Conservation (phyloP, 1,140 invertebrate species). For the Akabosia matsudoensis region DNA sequence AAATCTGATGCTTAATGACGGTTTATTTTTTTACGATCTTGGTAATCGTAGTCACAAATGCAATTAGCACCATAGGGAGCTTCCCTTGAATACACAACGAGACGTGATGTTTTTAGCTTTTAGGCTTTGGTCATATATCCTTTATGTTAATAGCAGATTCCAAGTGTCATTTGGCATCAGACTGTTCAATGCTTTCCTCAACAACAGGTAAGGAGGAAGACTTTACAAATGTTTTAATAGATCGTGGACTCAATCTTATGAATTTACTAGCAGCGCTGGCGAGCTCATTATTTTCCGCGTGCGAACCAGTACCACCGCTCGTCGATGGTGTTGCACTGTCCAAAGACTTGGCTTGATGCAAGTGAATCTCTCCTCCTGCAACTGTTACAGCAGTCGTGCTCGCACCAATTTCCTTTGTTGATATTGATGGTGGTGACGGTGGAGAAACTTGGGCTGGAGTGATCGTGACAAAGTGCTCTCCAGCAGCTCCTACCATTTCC, state of each 20-base stretch:
- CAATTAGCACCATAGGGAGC: too few relatives aligned
- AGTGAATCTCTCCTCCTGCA: not conserved
- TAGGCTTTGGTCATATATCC: not conserved
- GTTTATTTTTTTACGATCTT: too few relatives aligned
- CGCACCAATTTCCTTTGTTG: too few relatives aligned
- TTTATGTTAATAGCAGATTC: not conserved
- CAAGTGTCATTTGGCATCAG: slow-evolving; percentile 2
- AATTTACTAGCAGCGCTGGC: not conserved
- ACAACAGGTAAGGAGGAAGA: slow-evolving; percentile 21
- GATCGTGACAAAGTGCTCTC: slow-evolving; percentile 8
- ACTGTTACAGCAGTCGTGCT: not conserved
- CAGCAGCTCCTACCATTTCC: not conserved
- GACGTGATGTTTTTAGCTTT: too few relatives aligned
- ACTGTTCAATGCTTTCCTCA: slow-evolving; percentile 14
- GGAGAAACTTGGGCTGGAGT: slow-evolving; percentile 6
- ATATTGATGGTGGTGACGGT: not conserved
- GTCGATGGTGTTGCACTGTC: not conserved
- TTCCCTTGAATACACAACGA: too few relatives aligned
- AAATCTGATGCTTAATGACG: too few relatives aligned
- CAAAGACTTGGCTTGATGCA: slow-evolving; percentile 1
- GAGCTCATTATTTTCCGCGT: slow-evolving; percentile 23
- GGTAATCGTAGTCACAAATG: too few relatives aligned
- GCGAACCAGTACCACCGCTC: not conserved
- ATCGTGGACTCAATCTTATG: slow-evolving; percentile 20
- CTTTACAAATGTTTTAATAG: slow-evolving; percentile 14